Evolutionary conservation across 2,888 invertebrate genomes (phyloP).

Genomic region (Lepetodrilus schrolli): DNA sequence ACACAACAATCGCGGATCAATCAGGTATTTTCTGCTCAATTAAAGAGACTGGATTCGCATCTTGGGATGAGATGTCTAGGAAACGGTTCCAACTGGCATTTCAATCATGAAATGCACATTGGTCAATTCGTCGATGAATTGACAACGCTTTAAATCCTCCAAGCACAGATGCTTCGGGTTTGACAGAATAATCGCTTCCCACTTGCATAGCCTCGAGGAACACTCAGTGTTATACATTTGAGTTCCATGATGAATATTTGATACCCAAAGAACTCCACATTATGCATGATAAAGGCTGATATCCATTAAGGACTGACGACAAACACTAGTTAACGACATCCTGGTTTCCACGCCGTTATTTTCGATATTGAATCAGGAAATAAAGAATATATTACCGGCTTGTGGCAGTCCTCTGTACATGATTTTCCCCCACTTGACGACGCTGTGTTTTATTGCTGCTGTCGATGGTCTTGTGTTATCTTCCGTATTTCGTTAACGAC

Average conservation of each 20-base stretch:
- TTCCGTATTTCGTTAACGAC: no score
- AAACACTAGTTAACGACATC: no score
- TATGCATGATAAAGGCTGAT: no score
- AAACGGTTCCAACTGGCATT: not conserved
- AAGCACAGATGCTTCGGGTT: not conserved
- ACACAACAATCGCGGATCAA: not conserved
- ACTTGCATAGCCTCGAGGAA: not conserved
- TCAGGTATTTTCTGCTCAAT: not conserved
- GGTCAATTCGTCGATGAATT: not conserved
- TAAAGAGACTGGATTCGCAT: not conserved
- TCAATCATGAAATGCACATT: not conserved
- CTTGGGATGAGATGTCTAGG: not conserved
- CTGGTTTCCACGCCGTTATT: no score
- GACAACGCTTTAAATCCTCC: not conserved
- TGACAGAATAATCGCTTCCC: not conserved
- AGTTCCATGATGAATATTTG: not conserved
- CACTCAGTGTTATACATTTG: not conserved
- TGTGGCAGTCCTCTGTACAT: no score
- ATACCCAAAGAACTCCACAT: no score
- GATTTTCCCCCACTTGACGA: no score
- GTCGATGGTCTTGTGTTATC: no score
- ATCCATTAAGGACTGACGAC: no score
- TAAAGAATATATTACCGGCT: no score
- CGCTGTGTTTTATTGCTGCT: no score
- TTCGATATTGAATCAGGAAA: no score